phyloP scores from a whole-genome alignment of 2,113 vertebrate genomes.

The Uria lomvia region DNA sequence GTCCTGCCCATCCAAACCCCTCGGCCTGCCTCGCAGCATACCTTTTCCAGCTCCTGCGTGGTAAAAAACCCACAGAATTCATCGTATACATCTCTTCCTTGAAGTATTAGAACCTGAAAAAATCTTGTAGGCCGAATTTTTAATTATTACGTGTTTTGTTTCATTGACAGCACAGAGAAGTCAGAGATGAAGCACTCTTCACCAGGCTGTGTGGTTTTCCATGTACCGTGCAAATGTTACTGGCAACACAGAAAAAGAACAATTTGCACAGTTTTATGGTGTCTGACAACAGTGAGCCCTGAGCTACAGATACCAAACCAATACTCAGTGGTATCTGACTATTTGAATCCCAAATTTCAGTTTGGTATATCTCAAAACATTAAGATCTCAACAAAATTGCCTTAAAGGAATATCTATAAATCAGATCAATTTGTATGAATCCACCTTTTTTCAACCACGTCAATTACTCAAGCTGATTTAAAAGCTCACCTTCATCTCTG shows the following conservation, averaged over 20 bases:
- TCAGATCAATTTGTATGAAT: not conserved
- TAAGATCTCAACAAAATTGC: not conserved
- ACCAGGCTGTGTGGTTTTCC: not conserved
- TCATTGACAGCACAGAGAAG: not conserved
- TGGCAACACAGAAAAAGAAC: not conserved
- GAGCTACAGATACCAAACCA: not conserved
- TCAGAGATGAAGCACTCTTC: not conserved
- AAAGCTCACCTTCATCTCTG: not conserved
- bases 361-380: not conserved
- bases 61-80: not conserved
- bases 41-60: not conserved
- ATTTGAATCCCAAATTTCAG: not conserved
- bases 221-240: not conserved
- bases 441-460: not conserved
- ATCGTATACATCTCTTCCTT: not conserved
- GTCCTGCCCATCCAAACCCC: not conserved
- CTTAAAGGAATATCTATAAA: not conserved
- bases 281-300: not conserved
- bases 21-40: accelerated
- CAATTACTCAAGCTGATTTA: not conserved
- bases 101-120: not conserved
- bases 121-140: not conserved
- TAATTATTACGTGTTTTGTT: not conserved
- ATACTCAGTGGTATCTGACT: not conserved
- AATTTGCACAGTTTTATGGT: not conserved